Evolutionary conservation across 2,797 vertebrate genomes (phyloP).

Genomic region (Heliangelus exortis): DNA sequence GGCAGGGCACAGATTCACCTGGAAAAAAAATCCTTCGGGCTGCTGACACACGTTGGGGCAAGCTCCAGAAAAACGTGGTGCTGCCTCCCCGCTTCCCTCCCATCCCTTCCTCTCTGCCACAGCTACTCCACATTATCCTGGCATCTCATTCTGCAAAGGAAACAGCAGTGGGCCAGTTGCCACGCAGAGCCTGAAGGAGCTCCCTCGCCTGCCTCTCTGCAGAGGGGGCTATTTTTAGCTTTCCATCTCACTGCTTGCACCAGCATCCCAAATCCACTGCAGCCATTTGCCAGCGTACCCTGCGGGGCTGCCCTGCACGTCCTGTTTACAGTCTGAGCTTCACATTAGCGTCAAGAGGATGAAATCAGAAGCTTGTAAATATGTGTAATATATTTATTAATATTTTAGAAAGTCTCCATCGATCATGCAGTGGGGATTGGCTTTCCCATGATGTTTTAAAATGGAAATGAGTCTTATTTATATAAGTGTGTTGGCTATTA

Average conservation of each 20-base stretch:
- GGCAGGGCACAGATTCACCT: not conserved
- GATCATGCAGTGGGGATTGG: constrained; percentile 37
- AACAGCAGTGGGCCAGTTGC: not conserved
- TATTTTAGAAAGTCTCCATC: constrained; percentile 68
- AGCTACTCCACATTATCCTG: accelerated
- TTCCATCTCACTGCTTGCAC: not conserved
- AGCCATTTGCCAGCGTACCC: not conserved
- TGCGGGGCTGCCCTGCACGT: not conserved
- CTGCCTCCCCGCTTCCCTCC: not conserved
- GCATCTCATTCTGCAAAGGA: accelerated
- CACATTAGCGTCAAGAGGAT: not conserved
- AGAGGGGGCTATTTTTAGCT: constrained; percentile 14
- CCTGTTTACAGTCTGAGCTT: not conserved
- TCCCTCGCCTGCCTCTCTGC: not conserved
- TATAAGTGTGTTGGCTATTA: constrained; percentile 61
- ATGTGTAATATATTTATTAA: constrained; percentile 79
- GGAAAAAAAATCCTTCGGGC: not conserved
- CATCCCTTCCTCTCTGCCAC: not conserved
- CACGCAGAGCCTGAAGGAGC: not conserved
- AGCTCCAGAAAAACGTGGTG: not conserved
- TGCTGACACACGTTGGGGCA: not conserved
- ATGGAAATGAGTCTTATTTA: constrained; percentile 67
- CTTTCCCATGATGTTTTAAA: constrained; percentile 57
- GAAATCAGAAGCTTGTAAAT: constrained; percentile 73
- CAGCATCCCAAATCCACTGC: constrained; percentile 3